Base-by-base conservation (phyloP, 2,113 vertebrate genomes). In the Lophius piscatorius region DNA sequence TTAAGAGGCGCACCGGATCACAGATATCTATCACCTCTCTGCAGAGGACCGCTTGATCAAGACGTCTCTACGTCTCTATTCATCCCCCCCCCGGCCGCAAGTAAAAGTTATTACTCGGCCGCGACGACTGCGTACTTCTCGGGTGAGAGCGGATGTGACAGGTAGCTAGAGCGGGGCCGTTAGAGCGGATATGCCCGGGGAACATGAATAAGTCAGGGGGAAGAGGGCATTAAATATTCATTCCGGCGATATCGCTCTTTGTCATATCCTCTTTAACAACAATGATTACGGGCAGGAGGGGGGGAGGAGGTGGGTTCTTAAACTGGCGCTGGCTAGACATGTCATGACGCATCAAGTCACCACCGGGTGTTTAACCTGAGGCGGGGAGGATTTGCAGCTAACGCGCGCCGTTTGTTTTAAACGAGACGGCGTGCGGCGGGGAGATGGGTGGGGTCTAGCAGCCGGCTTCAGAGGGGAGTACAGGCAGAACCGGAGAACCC, bases 201-300 rank as follows among this genome's bases (percentile, higher is more conserved):
- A 80, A 66, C 87, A 84, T 87, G 91, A 93, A 91, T 83, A 79
- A 84, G 76, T 88, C 82, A 73, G 49, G 69, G 58, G 68, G 70
- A 26, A 70, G 63, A 14, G 48, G 39, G 40, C 39, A 89, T 91
- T 84, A 89, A 91, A 92, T 90, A 91, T 91, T 89, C 81, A 90
- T 87, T 26, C 52, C 14, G 58, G 42, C 29, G 63, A 70, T 78
- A 80, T 89, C 80, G 78, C 83, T 88, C 86, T 85, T 86, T 87
- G 88, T 92, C 86, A 86, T 82, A 79, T 88, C 80, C 73, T 87
- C 80, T 85, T 87, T 85, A 86, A 86, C 79, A 86, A 80, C 83
- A 74, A 87, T 78, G 74, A 83, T 82, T 69, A 64, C 31, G 21
- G 70, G 82, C 60, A 70, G 60, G 65, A 45, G 60, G 69, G 49